phyloP scores from a whole-genome alignment of 2,113 vertebrate species.

The Myotis lucifugus region DNA sequence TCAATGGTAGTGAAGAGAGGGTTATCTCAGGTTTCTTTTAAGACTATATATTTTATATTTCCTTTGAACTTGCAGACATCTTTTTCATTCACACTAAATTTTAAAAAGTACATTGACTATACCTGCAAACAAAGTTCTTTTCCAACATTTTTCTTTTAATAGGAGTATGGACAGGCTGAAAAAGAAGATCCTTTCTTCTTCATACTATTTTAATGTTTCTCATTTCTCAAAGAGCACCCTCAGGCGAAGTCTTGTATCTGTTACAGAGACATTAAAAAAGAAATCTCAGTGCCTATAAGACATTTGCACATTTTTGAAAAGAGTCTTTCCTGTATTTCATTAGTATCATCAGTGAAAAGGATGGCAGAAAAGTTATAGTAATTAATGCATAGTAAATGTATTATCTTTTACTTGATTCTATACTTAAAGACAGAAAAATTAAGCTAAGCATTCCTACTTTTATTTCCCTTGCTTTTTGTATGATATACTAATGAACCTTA shows the following conservation, averaged over 20 bases:
- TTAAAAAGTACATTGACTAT: conserved; percentile 39
- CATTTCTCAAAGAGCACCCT: conserved; percentile 71
- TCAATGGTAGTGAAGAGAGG: background rate
- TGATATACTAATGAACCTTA: background rate
- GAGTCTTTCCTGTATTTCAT: conserved; percentile 42
- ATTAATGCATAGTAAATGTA: conserved; percentile 56
- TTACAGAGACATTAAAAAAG: conserved; percentile 58
- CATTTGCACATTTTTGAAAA: conserved; percentile 51
- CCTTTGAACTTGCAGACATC: background rate
- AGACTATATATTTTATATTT: background rate
- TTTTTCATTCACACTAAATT: conserved; percentile 41
- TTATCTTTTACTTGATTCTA: conserved; percentile 27
- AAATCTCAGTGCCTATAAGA: conserved; percentile 46
- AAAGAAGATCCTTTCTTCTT: conserved; percentile 34
- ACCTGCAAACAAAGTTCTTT: conserved; percentile 47
- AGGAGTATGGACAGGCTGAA: conserved; percentile 19
- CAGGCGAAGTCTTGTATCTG: conserved; percentile 71
- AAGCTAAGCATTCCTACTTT: background rate
- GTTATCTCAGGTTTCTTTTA: background rate
- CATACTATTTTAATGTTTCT: conserved; percentile 70
- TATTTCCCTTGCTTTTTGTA: conserved; percentile 5
- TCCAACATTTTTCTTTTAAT: conserved; percentile 5
- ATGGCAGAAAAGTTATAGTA: background rate
- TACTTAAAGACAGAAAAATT: conserved; percentile 17
- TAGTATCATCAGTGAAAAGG: conserved; percentile 34